These are phyloP conservation scores for Pasiphila rectangulata DNA, from an alignment of 2,888 invertebrate genomes.

Conservation along the genomic window DNA sequence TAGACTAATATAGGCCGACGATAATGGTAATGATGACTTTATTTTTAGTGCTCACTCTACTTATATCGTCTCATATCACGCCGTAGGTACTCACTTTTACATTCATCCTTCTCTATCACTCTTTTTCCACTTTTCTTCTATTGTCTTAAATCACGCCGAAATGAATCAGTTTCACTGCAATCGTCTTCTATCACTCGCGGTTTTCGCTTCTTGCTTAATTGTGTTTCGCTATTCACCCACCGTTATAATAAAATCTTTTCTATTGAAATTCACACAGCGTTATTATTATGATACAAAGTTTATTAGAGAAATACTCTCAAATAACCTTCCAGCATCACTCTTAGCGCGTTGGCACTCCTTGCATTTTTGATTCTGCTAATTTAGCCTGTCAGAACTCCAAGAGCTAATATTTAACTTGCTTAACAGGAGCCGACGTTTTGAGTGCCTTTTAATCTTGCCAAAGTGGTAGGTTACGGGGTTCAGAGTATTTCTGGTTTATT, in stretches of 20 bases:
- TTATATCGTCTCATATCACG: too few species aligned
- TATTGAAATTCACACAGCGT: neutral
- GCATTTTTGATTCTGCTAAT: slow-evolving; percentile 17
- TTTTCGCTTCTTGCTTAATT: too few species aligned
- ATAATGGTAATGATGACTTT: too few species aligned
- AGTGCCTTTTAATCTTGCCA: slow-evolving; percentile 11
- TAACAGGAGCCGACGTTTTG: slow-evolving; percentile 8
- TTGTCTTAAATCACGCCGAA: too few species aligned
- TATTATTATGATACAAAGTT: neutral
- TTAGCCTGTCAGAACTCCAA: slow-evolving; percentile 13
- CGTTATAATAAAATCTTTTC: neutral
- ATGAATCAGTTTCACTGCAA: too few species aligned
- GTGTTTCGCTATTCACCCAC: neutral
- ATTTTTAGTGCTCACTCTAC: too few species aligned
- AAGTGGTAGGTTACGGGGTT: neutral
- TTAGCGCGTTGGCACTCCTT: slow-evolving; percentile 4
- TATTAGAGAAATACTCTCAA: neutral
- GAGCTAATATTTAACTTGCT: slow-evolving; percentile 18
- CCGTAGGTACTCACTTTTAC: too few species aligned
- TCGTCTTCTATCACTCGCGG: too few species aligned
- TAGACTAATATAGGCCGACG: too few species aligned
- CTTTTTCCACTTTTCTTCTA: too few species aligned
- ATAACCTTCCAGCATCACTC: neutral
- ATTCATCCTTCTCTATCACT: too few species aligned
- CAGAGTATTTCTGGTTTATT: neutral